A percentile compares a stretch with the other conserved stretches of the same genome.
phyloP scores from a whole-genome alignment of 1,140 invertebrate species.

The Melipona quadrifasciata region DNA sequence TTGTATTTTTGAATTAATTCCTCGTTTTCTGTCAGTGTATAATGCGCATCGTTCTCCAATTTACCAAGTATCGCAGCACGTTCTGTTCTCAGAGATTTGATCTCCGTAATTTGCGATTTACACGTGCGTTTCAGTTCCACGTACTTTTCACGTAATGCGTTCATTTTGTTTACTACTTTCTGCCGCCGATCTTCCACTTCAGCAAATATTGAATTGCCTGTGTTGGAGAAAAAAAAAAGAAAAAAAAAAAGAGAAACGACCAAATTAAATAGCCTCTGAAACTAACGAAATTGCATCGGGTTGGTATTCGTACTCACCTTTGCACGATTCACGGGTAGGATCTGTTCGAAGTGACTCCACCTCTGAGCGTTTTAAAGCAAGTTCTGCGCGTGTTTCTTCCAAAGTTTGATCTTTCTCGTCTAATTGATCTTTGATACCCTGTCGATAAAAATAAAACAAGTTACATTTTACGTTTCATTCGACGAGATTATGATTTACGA shows the following conservation, averaged over 20 bases:
- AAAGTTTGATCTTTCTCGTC: slow-evolving; percentile 61
- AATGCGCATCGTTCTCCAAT: slow-evolving; percentile 63
- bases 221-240: too few relatives aligned
- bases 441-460: slow-evolving; percentile 25
- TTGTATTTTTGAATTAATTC: slow-evolving; percentile 69
- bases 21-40: slow-evolving; percentile 61
- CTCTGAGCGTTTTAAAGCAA: slow-evolving; percentile 65
- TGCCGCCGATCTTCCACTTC: slow-evolving; percentile 82
- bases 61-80: slow-evolving; percentile 70
- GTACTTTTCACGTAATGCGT: slow-evolving; percentile 76
- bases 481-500: too few relatives aligned
- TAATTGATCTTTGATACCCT: slow-evolving; percentile 56
- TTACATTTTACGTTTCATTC: background rate
- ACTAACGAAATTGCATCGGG: background rate
- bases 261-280: background rate
- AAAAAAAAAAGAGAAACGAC: background rate
- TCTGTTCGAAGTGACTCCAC: slow-evolving; percentile 60
- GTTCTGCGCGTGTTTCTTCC: slow-evolving; percentile 65
- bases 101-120: slow-evolving; percentile 76
- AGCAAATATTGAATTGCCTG: slow-evolving; percentile 82
- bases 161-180: slow-evolving; percentile 75
- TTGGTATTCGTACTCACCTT: slow-evolving; percentile 61
- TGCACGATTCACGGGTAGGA: slow-evolving; percentile 61
- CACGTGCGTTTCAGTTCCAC: slow-evolving; percentile 76
- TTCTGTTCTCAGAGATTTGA: slow-evolving; percentile 77